Percentiles rank a stretch among this genome's conserved stretches.
These are phyloP conservation scores for Cheiracanthium punctorium DNA, from an alignment of 2,888 invertebrate genomes.

Conservation along the genomic window DNA sequence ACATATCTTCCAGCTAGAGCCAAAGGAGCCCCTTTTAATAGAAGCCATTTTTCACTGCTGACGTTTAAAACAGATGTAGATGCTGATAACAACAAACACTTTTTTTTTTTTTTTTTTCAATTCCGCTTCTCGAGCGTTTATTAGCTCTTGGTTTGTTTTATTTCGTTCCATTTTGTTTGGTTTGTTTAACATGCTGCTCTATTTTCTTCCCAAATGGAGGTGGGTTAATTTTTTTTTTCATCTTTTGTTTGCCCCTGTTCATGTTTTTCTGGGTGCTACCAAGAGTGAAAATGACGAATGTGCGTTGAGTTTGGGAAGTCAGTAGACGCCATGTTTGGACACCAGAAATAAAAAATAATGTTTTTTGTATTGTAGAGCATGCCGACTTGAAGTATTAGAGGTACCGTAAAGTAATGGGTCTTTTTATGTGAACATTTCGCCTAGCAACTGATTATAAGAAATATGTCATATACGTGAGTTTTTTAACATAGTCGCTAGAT, in stretches of 20 bases:
- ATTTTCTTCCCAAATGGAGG: slow-evolving; percentile 26
- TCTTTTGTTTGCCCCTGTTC: not conserved
- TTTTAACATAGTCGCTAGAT: too few species aligned
- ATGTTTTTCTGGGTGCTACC: slow-evolving; percentile 14
- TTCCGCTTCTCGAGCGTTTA: not conserved
- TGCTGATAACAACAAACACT: slow-evolving; percentile 40
- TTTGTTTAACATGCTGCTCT: not conserved
- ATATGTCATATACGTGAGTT: too few species aligned
- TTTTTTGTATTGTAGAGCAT: too few species aligned
- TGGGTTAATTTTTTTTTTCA: too few species aligned
- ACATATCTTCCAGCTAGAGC: slow-evolving; percentile 7
- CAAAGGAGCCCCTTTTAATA: slow-evolving; percentile 30
- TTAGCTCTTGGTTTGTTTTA: not conserved
- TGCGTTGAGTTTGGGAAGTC: not conserved
- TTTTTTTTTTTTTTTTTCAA: too few species aligned
- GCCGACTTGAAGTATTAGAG: too few species aligned
- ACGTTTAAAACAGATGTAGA: slow-evolving; percentile 30
- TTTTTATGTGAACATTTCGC: too few species aligned
- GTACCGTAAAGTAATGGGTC: too few species aligned
- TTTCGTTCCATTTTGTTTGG: not conserved
- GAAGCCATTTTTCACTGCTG: slow-evolving; percentile 23
- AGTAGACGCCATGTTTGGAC: not conserved
- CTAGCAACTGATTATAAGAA: too few species aligned
- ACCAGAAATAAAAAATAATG: too few species aligned
- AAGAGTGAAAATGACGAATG: not conserved